phyloP scores from a whole-genome alignment of 1,140 invertebrate species.

The Bilobella aurantiaca region DNA sequence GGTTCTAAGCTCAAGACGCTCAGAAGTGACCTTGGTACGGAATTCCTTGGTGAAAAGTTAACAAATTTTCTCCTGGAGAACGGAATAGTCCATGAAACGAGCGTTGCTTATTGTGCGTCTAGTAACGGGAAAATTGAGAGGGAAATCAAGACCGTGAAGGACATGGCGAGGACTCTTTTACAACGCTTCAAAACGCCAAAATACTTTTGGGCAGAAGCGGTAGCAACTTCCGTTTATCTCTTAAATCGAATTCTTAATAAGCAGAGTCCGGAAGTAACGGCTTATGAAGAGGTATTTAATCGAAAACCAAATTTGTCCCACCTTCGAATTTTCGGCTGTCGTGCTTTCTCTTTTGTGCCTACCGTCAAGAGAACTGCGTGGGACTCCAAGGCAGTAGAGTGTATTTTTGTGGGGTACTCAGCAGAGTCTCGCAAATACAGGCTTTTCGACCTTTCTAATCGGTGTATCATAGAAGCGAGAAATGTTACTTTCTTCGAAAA shows the following conservation, averaged over 20 bases:
- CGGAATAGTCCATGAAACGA: too few species aligned
- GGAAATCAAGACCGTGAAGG: constrained; percentile 4
- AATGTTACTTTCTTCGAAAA: constrained; percentile 32
- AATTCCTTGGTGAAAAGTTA: too few species aligned
- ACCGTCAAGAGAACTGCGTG: constrained; percentile 24
- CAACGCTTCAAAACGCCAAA: background rate
- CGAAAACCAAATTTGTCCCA: constrained; percentile 36
- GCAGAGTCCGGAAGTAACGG: constrained; percentile 26
- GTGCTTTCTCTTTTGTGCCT: constrained; percentile 35
- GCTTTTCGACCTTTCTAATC: background rate
- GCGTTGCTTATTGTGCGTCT: background rate
- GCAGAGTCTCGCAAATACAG: constrained; percentile 26
- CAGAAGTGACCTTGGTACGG: too few species aligned
- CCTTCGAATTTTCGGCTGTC: constrained; percentile 38
- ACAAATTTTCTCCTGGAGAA: too few species aligned
- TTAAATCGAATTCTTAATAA: constrained; percentile 36
- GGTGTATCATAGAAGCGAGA: background rate
- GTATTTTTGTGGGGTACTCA: constrained; percentile 36
- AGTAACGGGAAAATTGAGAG: constrained; percentile 11
- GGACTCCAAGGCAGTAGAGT: constrained; percentile 31
- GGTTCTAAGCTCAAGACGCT: too few species aligned
- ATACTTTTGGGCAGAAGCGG: background rate
- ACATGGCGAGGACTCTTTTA: background rate
- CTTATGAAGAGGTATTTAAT: constrained; percentile 36
- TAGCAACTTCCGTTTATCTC: background rate